A percentile compares a stretch with the other conserved stretches of the same genome.
phyloP scores from a whole-genome alignment of 1,140 invertebrate genomes.

The Heliconius himera region DNA sequence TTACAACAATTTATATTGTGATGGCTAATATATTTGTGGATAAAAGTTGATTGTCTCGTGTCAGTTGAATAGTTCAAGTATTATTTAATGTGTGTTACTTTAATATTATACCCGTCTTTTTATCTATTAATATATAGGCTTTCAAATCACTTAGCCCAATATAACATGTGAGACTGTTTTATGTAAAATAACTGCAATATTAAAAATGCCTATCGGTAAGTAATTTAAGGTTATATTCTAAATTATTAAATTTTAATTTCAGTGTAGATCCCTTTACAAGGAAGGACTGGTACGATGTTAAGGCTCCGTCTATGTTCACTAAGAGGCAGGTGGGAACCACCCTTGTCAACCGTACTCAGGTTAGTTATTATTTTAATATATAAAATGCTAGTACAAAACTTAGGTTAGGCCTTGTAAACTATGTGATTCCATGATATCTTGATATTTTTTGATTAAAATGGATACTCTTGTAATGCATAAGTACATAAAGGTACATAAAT shows the following conservation, averaged over 20 bases:
- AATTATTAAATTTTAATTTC: constrained; percentile 64
- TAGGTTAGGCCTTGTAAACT: neutral
- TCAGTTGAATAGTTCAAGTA: constrained; percentile 36
- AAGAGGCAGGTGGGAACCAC: constrained; percentile 99
- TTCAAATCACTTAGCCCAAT: neutral
- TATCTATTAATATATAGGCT: neutral
- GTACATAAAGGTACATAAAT: too few species aligned
- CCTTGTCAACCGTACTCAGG: constrained; percentile 98
- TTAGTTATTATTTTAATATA: constrained; percentile 75
- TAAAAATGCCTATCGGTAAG: too few species aligned
- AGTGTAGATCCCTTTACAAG: constrained; percentile 99
- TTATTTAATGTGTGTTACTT: neutral
- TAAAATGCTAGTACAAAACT: neutral
- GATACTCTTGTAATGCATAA: too few species aligned
- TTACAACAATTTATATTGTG: constrained; percentile 36
- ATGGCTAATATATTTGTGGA: constrained; percentile 59
- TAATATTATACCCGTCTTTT: neutral
- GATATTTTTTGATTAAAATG: too few species aligned
- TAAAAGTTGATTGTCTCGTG: constrained; percentile 67
- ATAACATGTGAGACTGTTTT: neutral
- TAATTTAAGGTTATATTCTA: constrained; percentile 31
- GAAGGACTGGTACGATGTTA: constrained; percentile 99
- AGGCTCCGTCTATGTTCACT: constrained; percentile 98
- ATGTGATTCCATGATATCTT: too few species aligned
- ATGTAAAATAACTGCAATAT: neutral